Percentiles rank a stretch among this genome's conserved stretches.
Conservation (phyloP, 2,113 vertebrate species). For the Hydrochoerus hydrochaeris region DNA sequence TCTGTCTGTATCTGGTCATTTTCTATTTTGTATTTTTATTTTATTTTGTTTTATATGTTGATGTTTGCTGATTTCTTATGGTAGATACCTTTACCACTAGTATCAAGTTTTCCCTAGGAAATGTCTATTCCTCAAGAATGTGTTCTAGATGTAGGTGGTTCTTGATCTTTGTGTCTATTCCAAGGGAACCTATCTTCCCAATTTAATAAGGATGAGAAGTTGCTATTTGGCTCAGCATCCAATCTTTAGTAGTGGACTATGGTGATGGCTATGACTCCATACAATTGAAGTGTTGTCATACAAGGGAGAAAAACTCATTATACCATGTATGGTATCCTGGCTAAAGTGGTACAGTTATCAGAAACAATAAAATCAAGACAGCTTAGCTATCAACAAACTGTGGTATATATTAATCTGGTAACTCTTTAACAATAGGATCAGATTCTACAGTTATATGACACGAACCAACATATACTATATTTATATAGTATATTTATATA, state of each 20-base stretch:
- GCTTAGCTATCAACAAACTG: not conserved
- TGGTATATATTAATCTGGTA: not conserved
- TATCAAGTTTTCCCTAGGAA: not conserved
- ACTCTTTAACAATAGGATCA: not conserved
- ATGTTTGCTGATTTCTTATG: not conserved
- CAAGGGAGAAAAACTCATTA: not conserved
- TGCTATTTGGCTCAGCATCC: not conserved
- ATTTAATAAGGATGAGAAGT: not conserved
- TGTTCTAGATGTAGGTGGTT: not conserved
- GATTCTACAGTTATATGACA: not conserved
- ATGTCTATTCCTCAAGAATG: not conserved
- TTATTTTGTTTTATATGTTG: not conserved
- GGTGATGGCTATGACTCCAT: not conserved
- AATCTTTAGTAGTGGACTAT: not conserved
- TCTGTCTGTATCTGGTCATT: not conserved
- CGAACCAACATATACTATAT: not conserved
- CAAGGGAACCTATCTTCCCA: not conserved
- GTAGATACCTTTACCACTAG: not conserved
- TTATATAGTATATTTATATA: too few relatives aligned
- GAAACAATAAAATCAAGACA: not conserved
- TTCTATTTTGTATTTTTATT: not conserved
- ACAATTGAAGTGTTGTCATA: not conserved
- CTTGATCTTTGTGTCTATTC: not conserved
- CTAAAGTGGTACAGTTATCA: not conserved
- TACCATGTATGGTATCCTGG: not conserved